A percentile compares a stretch with the other conserved stretches of the same genome.
These are phyloP conservation scores for Dinoponera quadriceps DNA, from an alignment of 1,140 invertebrate species.

Conservation along the genomic window DNA sequence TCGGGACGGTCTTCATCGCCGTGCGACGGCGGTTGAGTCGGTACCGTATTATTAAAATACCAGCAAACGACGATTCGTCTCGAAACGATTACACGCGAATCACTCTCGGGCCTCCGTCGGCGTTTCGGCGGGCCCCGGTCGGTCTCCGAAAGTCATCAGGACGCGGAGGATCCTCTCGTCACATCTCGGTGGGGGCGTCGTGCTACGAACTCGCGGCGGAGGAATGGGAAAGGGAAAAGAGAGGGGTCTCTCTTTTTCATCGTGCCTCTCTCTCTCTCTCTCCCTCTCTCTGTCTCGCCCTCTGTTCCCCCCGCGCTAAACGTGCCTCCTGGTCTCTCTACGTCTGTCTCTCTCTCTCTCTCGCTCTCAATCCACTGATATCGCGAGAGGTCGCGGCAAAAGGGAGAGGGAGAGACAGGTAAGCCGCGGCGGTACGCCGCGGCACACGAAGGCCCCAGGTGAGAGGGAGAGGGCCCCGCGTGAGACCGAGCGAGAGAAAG, in stretches of 20 bases:
- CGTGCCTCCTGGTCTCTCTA: constrained; percentile 11
- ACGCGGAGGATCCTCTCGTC: constrained; percentile 29
- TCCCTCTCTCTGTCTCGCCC: constrained; percentile 31
- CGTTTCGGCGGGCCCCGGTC: background rate
- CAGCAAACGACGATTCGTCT: background rate
- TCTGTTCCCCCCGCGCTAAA: constrained; percentile 29
- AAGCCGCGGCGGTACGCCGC: constrained; percentile 65
- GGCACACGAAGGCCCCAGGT: constrained; percentile 70
- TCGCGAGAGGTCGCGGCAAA: constrained; percentile 75
- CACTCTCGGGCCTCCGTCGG: background rate
- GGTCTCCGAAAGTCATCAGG: constrained; percentile 11
- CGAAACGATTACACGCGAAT: background rate
- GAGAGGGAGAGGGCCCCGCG: constrained; percentile 53
- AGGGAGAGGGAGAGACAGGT: constrained; percentile 70
- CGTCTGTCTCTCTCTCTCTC: constrained; percentile 39
- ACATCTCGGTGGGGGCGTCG: constrained; percentile 61
- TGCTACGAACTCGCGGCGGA: constrained; percentile 45
- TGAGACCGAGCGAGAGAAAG: constrained; percentile 31
- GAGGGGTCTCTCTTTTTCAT: constrained; percentile 70
- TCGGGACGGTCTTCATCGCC: background rate
- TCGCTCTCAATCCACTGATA: constrained; percentile 61
- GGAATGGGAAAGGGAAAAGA: constrained; percentile 68
- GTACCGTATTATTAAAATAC: background rate
- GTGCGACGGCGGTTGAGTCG: background rate
- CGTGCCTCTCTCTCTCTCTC: constrained; percentile 41